phyloP scores from a whole-genome alignment of 2,888 invertebrate species.

The Oscheius onirici region DNA sequence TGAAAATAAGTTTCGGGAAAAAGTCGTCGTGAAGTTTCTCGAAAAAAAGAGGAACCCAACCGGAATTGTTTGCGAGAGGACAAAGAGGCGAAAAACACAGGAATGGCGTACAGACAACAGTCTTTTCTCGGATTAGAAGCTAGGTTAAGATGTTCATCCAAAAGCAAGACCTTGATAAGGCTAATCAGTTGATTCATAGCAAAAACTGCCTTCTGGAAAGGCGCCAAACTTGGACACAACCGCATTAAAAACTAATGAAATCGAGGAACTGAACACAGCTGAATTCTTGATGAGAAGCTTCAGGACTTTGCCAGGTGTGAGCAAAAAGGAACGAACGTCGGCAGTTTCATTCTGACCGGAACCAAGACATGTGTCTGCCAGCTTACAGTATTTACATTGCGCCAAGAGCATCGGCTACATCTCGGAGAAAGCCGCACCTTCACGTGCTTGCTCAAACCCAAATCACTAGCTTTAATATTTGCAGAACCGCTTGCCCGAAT shows the following conservation, averaged over 20 bases:
- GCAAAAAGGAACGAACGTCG: background rate
- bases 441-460: slow-evolving; percentile 7
- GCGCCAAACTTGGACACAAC: background rate
- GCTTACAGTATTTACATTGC: slow-evolving; percentile 30
- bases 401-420: slow-evolving; percentile 32
- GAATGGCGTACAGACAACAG: too few species aligned
- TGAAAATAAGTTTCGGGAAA: background rate
- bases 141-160: background rate
- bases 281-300: background rate
- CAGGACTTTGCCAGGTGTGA: background rate
- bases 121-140: slow-evolving; percentile 11
- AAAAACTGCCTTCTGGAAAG: too few species aligned
- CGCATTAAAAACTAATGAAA: too few species aligned
- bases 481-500: background rate
- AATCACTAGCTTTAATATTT: slow-evolving; percentile 3
- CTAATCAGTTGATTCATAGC: slow-evolving; percentile 4
- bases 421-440: slow-evolving; percentile 19
- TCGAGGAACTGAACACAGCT: background rate
- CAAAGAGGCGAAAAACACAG: slow-evolving; percentile 6
- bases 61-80: background rate
- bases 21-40: background rate
- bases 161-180: slow-evolving; percentile 5
- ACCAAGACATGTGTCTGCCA: slow-evolving; percentile 24
- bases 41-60: background rate
- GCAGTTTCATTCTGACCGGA: slow-evolving; percentile 11